Percentiles rank a stretch among this genome's conserved stretches.
Conservation (phyloP, 2,888 invertebrate genomes). For the Bimastos eiseni region DNA sequence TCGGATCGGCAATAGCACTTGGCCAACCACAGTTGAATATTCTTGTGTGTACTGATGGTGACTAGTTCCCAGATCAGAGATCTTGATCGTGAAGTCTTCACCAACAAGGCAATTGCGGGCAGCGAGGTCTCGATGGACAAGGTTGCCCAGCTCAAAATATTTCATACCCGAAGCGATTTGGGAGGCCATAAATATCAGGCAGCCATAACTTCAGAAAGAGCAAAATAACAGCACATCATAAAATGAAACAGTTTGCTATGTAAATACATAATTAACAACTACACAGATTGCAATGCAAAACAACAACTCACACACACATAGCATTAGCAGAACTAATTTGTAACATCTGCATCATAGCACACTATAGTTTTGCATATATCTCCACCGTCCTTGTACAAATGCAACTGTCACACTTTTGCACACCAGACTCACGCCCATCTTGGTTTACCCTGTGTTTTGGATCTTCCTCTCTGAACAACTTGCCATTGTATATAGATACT, state of each 20-base stretch:
- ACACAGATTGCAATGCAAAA: too few relatives aligned
- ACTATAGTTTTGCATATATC: background rate
- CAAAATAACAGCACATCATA: conserved; percentile 13
- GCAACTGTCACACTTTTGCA: too few relatives aligned
- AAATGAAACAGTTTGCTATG: background rate
- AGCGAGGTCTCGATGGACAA: conserved; percentile 86
- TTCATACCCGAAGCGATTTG: conserved; percentile 90
- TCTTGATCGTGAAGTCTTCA: conserved; percentile 71
- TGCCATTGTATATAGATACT: too few relatives aligned
- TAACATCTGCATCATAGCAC: background rate
- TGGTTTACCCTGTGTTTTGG: too few relatives aligned
- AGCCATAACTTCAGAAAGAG: conserved; percentile 73
- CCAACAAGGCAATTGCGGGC: conserved; percentile 85
- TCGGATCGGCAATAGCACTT: conserved; percentile 81
- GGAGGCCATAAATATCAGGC: conserved; percentile 78
- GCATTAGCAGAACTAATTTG: background rate
- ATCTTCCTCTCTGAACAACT: too few relatives aligned
- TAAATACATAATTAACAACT: background rate
- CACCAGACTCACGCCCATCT: too few relatives aligned
- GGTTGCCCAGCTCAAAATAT: conserved; percentile 83
- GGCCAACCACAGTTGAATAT: conserved; percentile 78
- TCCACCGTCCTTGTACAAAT: too few relatives aligned
- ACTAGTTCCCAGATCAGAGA: conserved; percentile 61
- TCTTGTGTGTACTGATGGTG: conserved; percentile 33
- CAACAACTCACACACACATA: background rate